Percentiles rank a stretch among this genome's conserved stretches.
phyloP scores from a whole-genome alignment of 2,888 invertebrate species.

The Drosophila meridiana region DNA sequence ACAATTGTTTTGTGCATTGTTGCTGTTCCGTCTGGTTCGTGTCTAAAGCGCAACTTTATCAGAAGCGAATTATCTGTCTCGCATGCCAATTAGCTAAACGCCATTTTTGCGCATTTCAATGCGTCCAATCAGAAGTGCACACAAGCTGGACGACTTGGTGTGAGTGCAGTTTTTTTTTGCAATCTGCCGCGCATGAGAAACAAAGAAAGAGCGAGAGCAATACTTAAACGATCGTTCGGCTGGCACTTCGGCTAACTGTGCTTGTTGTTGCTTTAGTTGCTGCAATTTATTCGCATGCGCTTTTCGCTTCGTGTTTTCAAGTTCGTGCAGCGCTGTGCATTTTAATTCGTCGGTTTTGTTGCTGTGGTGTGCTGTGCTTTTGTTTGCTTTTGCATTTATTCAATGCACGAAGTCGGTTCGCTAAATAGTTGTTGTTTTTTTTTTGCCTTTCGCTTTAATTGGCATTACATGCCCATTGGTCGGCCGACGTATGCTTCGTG shows the following conservation, averaged over 20 bases:
- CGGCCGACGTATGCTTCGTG: conserved; percentile 4
- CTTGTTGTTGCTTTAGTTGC: conserved; percentile 28
- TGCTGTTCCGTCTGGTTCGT: conserved; percentile 32
- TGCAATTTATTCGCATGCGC: conserved; percentile 71
- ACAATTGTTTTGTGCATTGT: conserved; percentile 13
- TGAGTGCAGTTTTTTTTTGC: conserved; percentile 8
- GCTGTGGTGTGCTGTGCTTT: not conserved
- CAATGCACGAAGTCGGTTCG: conserved; percentile 53
- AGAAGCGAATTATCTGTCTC: conserved; percentile 17
- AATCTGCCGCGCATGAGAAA: not conserved
- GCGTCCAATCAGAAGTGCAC: conserved; percentile 63
- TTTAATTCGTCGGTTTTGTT: conserved; percentile 62
- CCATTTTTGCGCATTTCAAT: conserved; percentile 65
- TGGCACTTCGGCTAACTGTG: conserved; percentile 18
- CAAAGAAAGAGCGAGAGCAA: not conserved
- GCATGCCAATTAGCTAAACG: conserved; percentile 47
- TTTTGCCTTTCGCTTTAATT: conserved; percentile 1
- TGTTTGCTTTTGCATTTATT: conserved; percentile 10
- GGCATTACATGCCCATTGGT: conserved; percentile 18
- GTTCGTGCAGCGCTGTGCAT: conserved; percentile 66
- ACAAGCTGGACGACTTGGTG: conserved; percentile 11
- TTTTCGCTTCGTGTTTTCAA: conserved; percentile 53
- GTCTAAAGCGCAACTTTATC: conserved; percentile 30
- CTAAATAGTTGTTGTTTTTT: conserved; percentile 18
- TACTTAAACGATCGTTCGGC: conserved; percentile 38